Percentiles rank a stretch among this genome's conserved stretches.
Evolutionary conservation across 2,797 vertebrate genomes (phyloP).

Genomic region (Pampus argenteus): DNA sequence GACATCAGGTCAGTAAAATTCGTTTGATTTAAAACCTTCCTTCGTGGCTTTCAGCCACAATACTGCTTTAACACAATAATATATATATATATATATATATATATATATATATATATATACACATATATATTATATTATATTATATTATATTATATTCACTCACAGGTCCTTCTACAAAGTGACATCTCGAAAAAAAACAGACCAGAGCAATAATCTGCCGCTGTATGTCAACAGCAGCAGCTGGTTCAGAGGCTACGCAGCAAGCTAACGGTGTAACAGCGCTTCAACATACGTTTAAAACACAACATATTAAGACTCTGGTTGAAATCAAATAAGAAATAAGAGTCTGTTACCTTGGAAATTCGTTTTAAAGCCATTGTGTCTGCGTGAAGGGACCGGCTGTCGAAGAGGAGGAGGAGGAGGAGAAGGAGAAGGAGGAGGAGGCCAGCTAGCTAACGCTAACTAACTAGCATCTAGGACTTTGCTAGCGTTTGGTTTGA

Average conservation of each 20-base stretch:
- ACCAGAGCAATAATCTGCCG: not conserved
- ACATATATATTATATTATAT: too few relatives aligned
- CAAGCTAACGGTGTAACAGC: conserved; percentile 1
- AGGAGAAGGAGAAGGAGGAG: conserved; percentile 53
- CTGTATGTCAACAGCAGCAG: not conserved
- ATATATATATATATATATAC: too few relatives aligned
- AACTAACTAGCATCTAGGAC: conserved; percentile 76
- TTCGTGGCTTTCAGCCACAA: not conserved
- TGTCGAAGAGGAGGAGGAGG: conserved; percentile 49
- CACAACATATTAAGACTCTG: not conserved
- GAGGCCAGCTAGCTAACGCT: conserved; percentile 73
- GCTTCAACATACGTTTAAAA: not conserved
- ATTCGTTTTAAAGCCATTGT: conserved; percentile 87
- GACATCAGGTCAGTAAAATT: conserved; percentile 9
- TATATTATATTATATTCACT: too few relatives aligned
- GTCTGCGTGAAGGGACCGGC: conserved; percentile 57
- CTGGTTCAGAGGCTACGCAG: conserved; percentile 9
- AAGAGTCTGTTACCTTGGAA: conserved; percentile 78
- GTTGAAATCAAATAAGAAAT: not conserved
- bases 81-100: too few relatives aligned
- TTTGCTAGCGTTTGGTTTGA: conserved; percentile 42
- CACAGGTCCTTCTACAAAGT: not conserved
- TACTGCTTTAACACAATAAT: not conserved
- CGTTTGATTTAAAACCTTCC: conserved; percentile 7
- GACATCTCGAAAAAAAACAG: not conserved